Percentiles rank a stretch among this genome's conserved stretches.
phyloP scores from a whole-genome alignment of 2,113 vertebrate species.

The Gobio gobio region DNA sequence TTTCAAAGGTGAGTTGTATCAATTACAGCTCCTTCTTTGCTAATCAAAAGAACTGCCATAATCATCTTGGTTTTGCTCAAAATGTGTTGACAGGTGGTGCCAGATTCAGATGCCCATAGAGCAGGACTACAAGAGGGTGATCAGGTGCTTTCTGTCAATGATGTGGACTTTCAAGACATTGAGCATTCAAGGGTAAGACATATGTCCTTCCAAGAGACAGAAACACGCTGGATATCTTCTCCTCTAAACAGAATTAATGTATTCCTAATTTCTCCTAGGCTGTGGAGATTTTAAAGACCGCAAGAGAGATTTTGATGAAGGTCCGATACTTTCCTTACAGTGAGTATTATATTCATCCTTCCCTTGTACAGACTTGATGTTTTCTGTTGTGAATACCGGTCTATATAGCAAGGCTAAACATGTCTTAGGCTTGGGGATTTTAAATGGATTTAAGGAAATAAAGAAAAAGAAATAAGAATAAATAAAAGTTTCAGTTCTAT shows the following conservation, averaged over 20 bases:
- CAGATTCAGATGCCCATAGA: conserved; percentile 92
- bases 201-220: not conserved
- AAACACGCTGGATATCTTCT: not conserved
- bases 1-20: conserved; percentile 87
- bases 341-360: conserved; percentile 72
- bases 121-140: conserved; percentile 97
- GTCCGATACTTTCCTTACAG: conserved; percentile 99
- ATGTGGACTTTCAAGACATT: conserved; percentile 98
- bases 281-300: conserved; percentile 96
- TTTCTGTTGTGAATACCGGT: too few species aligned
- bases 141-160: conserved; percentile 96
- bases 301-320: conserved; percentile 93
- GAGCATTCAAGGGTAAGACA: conserved; percentile 91
- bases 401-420: too few species aligned
- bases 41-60: not conserved
- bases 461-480: too few species aligned
- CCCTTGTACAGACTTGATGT: not conserved
- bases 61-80: not conserved
- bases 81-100: conserved; percentile 84
- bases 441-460: too few species aligned
- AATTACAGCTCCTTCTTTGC: not conserved
- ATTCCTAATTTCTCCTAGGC: conserved; percentile 75
- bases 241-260: not conserved
- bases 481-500: too few species aligned
- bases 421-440: too few species aligned